Conservation (phyloP, 2,888 invertebrate species). For the Aleiodes alternator region DNA sequence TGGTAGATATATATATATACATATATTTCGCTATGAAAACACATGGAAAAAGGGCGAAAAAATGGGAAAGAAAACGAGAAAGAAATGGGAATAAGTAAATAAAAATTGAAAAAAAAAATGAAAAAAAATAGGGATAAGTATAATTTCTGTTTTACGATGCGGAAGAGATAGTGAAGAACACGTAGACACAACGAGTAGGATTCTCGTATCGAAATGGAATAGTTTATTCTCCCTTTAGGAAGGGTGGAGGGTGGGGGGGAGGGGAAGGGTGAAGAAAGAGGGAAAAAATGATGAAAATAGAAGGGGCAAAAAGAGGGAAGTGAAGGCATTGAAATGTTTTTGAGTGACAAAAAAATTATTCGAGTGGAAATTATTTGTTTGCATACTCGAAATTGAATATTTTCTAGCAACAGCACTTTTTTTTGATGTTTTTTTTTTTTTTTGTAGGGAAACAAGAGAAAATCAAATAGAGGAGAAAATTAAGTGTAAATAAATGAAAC, state of each 20-base stretch:
- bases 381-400: background rate
- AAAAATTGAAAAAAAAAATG: background rate
- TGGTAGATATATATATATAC: too few species aligned
- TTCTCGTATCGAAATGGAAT: slow-evolving; percentile 32
- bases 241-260: too few species aligned
- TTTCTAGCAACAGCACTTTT: background rate
- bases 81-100: too few species aligned
- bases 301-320: background rate
- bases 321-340: background rate
- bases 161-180: slow-evolving; percentile 56
- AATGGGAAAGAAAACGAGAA: background rate
- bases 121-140: slow-evolving; percentile 18
- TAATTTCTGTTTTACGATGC: slow-evolving; percentile 56
- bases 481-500: slow-evolving; percentile 29
- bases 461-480: background rate
- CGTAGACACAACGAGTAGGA: slow-evolving; percentile 33
- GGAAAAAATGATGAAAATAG: slow-evolving; percentile 7
- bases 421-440: background rate
- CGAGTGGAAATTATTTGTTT: slow-evolving; percentile 26
- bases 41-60: background rate
- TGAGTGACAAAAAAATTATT: slow-evolving; percentile 35
- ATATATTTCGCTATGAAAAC: background rate
- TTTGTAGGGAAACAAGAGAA: too few species aligned
- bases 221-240: slow-evolving; percentile 6
- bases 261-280: too few species aligned